phyloP scores from a whole-genome alignment of 92 coral and sea anemone species.

The Parazoanthus atlanticus region DNA sequence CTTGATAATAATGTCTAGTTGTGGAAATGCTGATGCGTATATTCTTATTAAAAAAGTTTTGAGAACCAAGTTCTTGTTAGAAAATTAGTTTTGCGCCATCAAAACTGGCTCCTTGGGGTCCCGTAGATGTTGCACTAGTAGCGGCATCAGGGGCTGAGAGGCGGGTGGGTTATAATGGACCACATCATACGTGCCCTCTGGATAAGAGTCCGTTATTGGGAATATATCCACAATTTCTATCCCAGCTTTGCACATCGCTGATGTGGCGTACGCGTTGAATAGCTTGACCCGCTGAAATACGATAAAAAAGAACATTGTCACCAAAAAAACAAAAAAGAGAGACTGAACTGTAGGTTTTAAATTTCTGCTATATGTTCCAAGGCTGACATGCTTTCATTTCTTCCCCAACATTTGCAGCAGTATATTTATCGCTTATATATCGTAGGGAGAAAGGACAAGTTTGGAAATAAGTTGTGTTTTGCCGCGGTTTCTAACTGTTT shows the following conservation, averaged over 20 bases:
- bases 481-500: too few species aligned
- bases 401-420: too few species aligned
- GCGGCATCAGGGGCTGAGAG: slow-evolving; percentile 64
- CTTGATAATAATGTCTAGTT: too few species aligned
- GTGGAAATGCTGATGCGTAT: too few species aligned
- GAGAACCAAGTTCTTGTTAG: too few species aligned
- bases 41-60: too few species aligned
- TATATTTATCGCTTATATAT: too few species aligned
- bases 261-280: slow-evolving; percentile 71
- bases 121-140: slow-evolving; percentile 51
- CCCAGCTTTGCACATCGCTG: slow-evolving; percentile 73
- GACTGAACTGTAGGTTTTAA: too few species aligned
- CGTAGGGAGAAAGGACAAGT: too few species aligned
- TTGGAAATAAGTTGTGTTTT: not conserved
- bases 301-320: not conserved
- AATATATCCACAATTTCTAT: slow-evolving; percentile 62
- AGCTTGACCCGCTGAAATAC: slow-evolving; percentile 51
- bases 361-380: not conserved
- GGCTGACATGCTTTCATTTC: not conserved
- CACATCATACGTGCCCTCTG: slow-evolving; percentile 69
- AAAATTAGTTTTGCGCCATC: not conserved
- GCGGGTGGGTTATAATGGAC: slow-evolving; percentile 72
- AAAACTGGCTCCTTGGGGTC: slow-evolving; percentile 6
- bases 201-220: slow-evolving; percentile 73
- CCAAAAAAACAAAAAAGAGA: not conserved